Conservation (phyloP, 2,888 invertebrate genomes). For the Drosophila macrospina region DNA sequence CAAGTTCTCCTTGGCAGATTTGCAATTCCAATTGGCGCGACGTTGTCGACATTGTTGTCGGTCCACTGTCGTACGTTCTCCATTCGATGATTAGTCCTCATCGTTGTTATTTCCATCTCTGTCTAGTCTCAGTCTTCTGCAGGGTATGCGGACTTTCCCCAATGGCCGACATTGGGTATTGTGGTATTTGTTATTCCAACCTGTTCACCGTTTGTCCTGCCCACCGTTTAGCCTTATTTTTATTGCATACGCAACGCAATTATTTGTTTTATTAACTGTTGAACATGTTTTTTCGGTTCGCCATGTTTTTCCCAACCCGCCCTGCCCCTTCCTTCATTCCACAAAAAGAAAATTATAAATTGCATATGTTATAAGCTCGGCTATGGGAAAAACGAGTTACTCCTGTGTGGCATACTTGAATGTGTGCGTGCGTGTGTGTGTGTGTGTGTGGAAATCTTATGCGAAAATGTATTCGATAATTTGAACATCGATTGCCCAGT, state of each 20-base stretch:
- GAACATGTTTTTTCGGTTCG: conserved; percentile 63
- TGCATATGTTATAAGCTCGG: conserved; percentile 64
- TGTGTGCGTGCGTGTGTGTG: conserved; percentile 22
- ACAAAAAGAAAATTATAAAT: conserved; percentile 65
- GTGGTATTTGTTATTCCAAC: conserved; percentile 29
- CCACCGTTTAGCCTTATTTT: conserved; percentile 78
- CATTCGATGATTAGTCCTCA: conserved; percentile 58
- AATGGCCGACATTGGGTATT: conserved; percentile 52
- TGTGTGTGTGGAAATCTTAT: conserved; percentile 17
- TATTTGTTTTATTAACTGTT: conserved; percentile 82
- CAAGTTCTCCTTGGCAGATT: conserved; percentile 55
- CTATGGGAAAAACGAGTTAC: conserved; percentile 54
- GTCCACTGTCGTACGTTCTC: conserved; percentile 20
- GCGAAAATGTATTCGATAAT: conserved; percentile 31
- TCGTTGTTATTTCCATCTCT: conserved; percentile 40
- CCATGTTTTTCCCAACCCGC: conserved; percentile 38
- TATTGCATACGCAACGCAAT: conserved; percentile 75
- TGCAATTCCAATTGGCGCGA: conserved; percentile 81
- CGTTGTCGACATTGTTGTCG: conserved; percentile 46
- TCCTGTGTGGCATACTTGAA: conserved; percentile 41
- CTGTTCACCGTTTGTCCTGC: conserved; percentile 55
- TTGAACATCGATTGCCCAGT: conserved; percentile 23
- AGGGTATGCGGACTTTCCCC: conserved; percentile 47
- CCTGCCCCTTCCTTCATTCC: conserved; percentile 2
- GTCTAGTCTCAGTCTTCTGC: conserved; percentile 39